Base-by-base conservation (phyloP, 2,888 invertebrate genomes). In the Nemotelus nigrinus region DNA sequence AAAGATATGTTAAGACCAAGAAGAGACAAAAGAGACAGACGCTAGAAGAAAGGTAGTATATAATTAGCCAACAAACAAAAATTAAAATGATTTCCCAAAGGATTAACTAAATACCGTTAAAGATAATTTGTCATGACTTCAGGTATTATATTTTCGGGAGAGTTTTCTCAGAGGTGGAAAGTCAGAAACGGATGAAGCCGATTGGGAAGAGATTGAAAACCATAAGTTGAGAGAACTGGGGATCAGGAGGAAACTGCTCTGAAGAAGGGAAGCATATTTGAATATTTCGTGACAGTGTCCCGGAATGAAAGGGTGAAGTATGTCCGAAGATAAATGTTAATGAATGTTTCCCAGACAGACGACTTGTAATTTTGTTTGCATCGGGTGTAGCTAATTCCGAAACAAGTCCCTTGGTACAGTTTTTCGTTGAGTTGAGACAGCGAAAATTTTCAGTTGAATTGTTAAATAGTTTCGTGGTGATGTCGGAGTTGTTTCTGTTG, bases 81-180 rank as follows among this genome's bases (percentile, higher is more conserved):
- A 67, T 65, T 64, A 57, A 55, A 65, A 65, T 65, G 76, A 76
- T 76, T 76, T 76, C 76, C 76, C 76, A 25, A 55, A 63, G 67
- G 76, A 53, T 76, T 47, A 76, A 76, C 76, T 65, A 76, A 76
- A 76, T 76, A 48, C 76, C 76, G 76, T 25, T 76, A 76, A 76
- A 76, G 76, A 76, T 76, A 76, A 76, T 76, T 76, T 76, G 76
- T 76, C 76, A 76, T 76, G 76, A 76, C 65, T 76, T 76, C 57
- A 76, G 64, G 76, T 65, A 76, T 65, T 53, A 65, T 8, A 76
- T 53, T 65, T 76, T 76, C 55, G 55, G 57, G 44, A 65, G n/a
- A 58, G 47, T 64, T 70, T 41, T 63, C 63, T 39, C 43, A 25
- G 25, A 25, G 25, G 1, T 25, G 25, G 25, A 25, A 25, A 25